A percentile compares a stretch with the other conserved stretches of the same genome.
Evolutionary conservation across 2,113 vertebrate genomes (phyloP).

Genomic region (Orthochromis indermauri): DNA sequence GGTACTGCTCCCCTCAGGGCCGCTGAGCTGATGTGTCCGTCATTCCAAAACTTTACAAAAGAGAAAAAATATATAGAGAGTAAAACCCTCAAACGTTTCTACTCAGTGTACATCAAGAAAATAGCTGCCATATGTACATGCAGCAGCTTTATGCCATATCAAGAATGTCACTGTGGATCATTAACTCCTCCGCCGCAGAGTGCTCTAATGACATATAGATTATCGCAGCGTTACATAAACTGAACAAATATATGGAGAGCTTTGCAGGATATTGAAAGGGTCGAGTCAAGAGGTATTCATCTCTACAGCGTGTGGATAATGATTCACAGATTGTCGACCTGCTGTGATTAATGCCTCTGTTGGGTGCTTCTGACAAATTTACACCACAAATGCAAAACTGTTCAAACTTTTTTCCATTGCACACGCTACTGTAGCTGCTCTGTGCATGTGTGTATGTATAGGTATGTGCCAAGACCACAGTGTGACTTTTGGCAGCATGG

Average conservation of each 20-base stretch:
- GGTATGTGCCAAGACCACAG: slow-evolving; percentile 7
- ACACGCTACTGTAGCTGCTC: background rate
- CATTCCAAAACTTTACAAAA: slow-evolving; percentile 14
- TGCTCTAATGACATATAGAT: background rate
- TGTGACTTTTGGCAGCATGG: background rate
- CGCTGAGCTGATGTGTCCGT: slow-evolving; percentile 5
- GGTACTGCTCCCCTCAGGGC: background rate
- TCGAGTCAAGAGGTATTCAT: slow-evolving; percentile 18
- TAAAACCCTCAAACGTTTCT: background rate
- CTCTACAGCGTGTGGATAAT: slow-evolving; percentile 3
- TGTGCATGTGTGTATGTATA: background rate
- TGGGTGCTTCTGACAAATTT: slow-evolving; percentile 18
- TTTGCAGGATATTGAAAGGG: background rate
- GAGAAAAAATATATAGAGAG: background rate
- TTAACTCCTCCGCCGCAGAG: background rate
- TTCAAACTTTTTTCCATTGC: slow-evolving; percentile 1
- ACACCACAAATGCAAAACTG: background rate
- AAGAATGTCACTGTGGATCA: background rate
- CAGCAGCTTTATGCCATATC: background rate
- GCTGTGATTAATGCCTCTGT: slow-evolving; percentile 37
- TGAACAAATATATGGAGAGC: background rate
- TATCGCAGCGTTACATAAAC: background rate
- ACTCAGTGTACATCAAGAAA: background rate
- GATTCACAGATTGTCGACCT: slow-evolving; percentile 33
- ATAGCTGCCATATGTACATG: slow-evolving; percentile 15